phyloP scores from a whole-genome alignment of 2,888 invertebrate species.

The Lasiommata megera region DNA sequence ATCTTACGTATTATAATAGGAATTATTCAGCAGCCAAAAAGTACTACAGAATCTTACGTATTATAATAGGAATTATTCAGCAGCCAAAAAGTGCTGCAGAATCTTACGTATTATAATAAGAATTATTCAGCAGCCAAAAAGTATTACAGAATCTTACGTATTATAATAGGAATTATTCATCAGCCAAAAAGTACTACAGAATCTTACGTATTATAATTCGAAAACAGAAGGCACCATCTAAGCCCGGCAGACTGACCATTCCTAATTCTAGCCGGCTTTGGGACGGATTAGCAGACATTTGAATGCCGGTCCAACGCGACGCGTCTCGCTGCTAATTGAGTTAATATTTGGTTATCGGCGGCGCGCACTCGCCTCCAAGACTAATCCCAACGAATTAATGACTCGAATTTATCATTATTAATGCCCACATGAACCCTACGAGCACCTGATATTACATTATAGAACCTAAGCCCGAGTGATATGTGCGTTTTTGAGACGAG shows the following conservation, averaged over 20 bases:
- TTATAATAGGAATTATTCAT: neutral
- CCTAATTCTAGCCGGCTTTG: slow-evolving; percentile 40
- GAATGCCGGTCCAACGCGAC: slow-evolving; percentile 61
- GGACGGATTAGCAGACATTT: slow-evolving; percentile 69
- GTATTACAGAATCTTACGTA: no score
- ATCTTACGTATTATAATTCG: slow-evolving; percentile 4
- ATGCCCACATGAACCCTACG: slow-evolving; percentile 63
- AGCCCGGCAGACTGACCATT: slow-evolving; percentile 37
- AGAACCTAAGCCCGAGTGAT: slow-evolving; percentile 30
- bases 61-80: no score
- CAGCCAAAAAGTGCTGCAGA: no score
- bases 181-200: neutral
- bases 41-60: no score
- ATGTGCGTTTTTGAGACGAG: slow-evolving; percentile 22
- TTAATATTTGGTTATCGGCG: slow-evolving; percentile 82
- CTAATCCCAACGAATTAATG: slow-evolving; percentile 78
- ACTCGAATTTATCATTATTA: slow-evolving; percentile 80
- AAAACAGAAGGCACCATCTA: slow-evolving; percentile 23
- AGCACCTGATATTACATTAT: slow-evolving; percentile 60
- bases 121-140: no score
- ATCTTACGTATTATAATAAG: no score
- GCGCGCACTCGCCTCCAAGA: slow-evolving; percentile 67
- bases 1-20: no score
- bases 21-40: no score
- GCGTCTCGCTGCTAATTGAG: slow-evolving; percentile 76